Conservation (phyloP, 1,140 invertebrate species). For the Nasonia vitripennis region DNA sequence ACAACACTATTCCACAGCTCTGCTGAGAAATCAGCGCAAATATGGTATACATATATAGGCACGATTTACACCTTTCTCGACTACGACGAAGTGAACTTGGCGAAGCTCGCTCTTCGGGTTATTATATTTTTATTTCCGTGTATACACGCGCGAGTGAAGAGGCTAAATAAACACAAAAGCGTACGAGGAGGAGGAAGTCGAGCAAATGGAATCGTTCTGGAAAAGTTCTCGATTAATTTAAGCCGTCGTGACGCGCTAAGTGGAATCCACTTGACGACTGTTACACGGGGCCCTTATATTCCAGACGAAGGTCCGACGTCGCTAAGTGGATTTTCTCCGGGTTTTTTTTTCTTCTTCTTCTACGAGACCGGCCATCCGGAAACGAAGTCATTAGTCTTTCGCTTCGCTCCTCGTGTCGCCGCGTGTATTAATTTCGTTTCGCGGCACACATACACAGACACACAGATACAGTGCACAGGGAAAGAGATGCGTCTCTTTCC, state of each 20-base stretch:
- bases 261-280: constrained; percentile 15
- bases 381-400: not conserved
- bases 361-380: not conserved
- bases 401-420: no score
- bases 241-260: constrained; percentile 3
- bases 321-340: constrained; percentile 26
- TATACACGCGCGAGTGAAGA: not conserved
- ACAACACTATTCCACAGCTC: not conserved
- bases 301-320: not conserved
- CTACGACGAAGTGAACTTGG: not conserved
- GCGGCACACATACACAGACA: not conserved
- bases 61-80: constrained; percentile 47
- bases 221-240: constrained; percentile 38
- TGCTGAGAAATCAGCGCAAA: constrained; percentile 46
- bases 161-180: not conserved
- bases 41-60: not conserved
- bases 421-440: not conserved
- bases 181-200: not conserved
- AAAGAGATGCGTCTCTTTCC: not conserved
- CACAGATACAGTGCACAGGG: not conserved
- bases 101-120: constrained; percentile 10
- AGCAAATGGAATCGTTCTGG: not conserved
- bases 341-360: not conserved
- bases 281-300: not conserved
- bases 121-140: not conserved